Evolutionary conservation across 1,140 invertebrate species (phyloP).

Genomic region (Caenorhabditis brenneri): DNA sequence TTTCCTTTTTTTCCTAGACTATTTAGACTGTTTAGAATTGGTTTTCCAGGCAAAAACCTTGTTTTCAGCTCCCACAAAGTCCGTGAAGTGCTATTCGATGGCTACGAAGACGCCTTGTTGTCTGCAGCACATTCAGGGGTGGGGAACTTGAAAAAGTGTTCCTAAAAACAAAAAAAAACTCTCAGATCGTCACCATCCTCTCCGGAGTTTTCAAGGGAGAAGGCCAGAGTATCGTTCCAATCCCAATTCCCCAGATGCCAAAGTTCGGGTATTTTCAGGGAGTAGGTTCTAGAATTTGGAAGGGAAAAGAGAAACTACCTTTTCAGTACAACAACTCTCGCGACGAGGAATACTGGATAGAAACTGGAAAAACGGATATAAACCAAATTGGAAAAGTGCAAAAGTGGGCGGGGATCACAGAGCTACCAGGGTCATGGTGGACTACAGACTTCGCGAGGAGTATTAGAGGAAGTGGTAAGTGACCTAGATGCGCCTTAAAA

Average conservation of each 20-base stretch:
- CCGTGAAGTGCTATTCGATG: slow-evolving; percentile 48
- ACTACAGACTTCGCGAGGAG: slow-evolving; percentile 4
- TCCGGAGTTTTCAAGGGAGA: background rate
- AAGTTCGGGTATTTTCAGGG: slow-evolving; percentile 49
- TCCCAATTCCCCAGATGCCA: slow-evolving; percentile 47
- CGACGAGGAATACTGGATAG: slow-evolving; percentile 49
- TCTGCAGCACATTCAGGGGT: slow-evolving; percentile 43
- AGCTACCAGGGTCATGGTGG: slow-evolving; percentile 40
- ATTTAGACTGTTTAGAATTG: too few species aligned
- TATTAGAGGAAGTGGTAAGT: slow-evolving; percentile 43
- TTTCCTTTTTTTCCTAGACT: too few species aligned
- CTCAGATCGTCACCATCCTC: slow-evolving; percentile 10
- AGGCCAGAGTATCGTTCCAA: slow-evolving; percentile 42
- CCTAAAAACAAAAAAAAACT: background rate
- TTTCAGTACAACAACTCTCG: slow-evolving; percentile 51
- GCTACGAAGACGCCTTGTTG: slow-evolving; percentile 46
- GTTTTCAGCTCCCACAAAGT: slow-evolving; percentile 33
- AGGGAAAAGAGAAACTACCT: background rate
- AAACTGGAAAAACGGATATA: slow-evolving; percentile 42
- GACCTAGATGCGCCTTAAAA: too few species aligned
- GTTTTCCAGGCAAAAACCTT: too few species aligned
- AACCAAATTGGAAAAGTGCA: slow-evolving; percentile 28
- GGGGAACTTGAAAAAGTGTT: background rate
- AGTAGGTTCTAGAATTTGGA: background rate
- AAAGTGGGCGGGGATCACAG: slow-evolving; percentile 21